Percentiles rank a stretch among this genome's conserved stretches.
Conservation (phyloP, 2,888 invertebrate genomes). For the Sabellastarte sp. region DNA sequence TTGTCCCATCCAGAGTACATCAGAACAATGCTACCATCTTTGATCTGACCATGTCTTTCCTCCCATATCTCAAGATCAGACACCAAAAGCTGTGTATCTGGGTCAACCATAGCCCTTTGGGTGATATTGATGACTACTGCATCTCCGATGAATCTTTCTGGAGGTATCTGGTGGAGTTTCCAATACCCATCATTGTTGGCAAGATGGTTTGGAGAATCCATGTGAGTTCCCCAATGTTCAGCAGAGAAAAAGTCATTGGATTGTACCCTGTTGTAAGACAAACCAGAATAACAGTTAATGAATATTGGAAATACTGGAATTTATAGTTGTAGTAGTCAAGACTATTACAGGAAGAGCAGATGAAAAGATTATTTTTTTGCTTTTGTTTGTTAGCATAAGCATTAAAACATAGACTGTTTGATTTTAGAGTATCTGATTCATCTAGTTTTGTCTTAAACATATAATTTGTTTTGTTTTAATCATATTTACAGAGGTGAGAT, state of each 20-base stretch:
- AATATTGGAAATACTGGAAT: too few species aligned
- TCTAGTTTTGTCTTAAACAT: too few species aligned
- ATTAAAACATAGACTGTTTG: too few species aligned
- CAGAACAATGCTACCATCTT: neutral
- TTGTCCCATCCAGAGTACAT: conserved; percentile 1
- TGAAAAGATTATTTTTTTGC: too few species aligned
- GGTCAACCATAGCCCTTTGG: neutral
- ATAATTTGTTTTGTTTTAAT: too few species aligned
- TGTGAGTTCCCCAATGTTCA: conserved; percentile 7
- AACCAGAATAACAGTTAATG: too few species aligned
- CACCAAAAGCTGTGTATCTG: neutral
- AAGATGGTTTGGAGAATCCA: conserved; percentile 10
- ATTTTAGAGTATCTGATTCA: too few species aligned
- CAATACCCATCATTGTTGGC: neutral
- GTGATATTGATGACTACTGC: conserved; percentile 5
- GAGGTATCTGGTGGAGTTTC: conserved; percentile 3
- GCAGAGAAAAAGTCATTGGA: neutral
- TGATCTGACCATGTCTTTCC: conserved; percentile 4
- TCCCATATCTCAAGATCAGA: conserved; percentile 6
- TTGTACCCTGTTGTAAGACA: neutral
- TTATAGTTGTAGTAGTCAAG: too few species aligned
- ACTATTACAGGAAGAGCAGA: too few species aligned
- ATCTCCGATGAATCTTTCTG: conserved; percentile 1
- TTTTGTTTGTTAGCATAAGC: too few species aligned
- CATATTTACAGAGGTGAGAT: too few species aligned